These are phyloP conservation scores for Eupeodes latifasciatus DNA, from an alignment of 2,888 invertebrate species.

Conservation along the genomic window DNA sequence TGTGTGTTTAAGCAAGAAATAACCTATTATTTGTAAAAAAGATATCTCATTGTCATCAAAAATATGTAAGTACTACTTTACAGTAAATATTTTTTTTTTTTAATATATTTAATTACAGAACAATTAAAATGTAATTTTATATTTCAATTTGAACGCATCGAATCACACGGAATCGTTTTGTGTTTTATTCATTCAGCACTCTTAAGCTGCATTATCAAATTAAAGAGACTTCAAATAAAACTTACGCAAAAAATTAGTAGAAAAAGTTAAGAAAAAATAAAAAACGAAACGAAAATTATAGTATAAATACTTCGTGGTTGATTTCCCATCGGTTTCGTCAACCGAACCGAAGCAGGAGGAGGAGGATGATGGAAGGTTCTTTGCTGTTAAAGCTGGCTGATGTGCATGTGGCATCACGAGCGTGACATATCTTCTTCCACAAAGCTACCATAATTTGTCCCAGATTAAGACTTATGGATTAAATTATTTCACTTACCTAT, in stretches of 20 bases:
- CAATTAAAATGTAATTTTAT: conserved; percentile 60
- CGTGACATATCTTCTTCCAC: conserved; percentile 19
- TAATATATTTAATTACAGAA: conserved; percentile 30
- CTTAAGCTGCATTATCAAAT: background rate
- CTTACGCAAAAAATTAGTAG: conserved; percentile 26
- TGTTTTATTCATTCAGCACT: background rate
- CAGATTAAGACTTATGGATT: background rate
- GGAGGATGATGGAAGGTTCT: conserved; percentile 30
- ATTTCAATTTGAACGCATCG: conserved; percentile 55
- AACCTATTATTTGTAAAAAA: background rate
- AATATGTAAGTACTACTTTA: background rate
- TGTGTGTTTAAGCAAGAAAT: background rate
- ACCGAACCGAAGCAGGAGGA: background rate
- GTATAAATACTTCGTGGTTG: conserved; percentile 52
- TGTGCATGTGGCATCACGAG: conserved; percentile 25
- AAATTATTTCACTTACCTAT: background rate
- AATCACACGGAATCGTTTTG: conserved; percentile 46
- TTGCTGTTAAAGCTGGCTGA: background rate
- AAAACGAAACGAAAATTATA: background rate
- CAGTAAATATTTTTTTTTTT: background rate
- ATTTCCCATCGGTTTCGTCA: conserved; percentile 49
- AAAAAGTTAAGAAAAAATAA: background rate
- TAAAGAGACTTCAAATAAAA: background rate
- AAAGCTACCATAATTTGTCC: background rate
- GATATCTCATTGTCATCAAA: conserved; percentile 27